Conservation (phyloP, 2,888 invertebrate genomes). For the Calliopum simillimum region DNA sequence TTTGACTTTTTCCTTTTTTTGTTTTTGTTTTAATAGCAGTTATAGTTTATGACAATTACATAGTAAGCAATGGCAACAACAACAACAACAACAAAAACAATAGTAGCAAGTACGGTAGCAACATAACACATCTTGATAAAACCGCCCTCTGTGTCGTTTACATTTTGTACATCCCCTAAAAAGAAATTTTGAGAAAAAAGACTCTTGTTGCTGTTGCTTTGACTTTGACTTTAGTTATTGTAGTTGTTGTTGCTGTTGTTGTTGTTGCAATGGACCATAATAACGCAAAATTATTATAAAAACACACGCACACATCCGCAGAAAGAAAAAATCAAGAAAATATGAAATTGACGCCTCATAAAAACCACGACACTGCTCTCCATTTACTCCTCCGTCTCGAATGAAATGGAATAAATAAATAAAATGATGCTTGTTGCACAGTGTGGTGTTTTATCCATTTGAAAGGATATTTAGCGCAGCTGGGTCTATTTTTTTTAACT, state of each 20-base stretch:
- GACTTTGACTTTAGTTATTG: neutral
- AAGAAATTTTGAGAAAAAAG: no score
- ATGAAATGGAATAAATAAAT: no score
- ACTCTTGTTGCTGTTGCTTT: neutral
- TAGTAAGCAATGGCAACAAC: slow-evolving; percentile 8
- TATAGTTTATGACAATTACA: slow-evolving; percentile 26
- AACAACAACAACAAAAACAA: neutral
- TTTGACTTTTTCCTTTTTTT: neutral
- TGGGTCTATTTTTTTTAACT: no score
- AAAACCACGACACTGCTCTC: slow-evolving; percentile 8
- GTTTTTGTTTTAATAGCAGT: slow-evolving; percentile 9
- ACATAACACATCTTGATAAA: neutral
- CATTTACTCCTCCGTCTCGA: no score
- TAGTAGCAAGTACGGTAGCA: neutral
- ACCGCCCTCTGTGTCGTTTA: neutral
- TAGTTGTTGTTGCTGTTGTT: slow-evolving; percentile 9
- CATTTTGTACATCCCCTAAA: no score
- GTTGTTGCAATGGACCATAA: slow-evolving; percentile 29
- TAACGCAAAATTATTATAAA: slow-evolving; percentile 19
- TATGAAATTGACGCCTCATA: slow-evolving; percentile 28
- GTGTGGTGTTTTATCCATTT: no score
- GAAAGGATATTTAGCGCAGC: no score
- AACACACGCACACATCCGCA: slow-evolving; percentile 14
- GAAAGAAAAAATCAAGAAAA: slow-evolving; percentile 9
- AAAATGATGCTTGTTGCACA: no score